Evolutionary conservation across 2,797 vertebrate genomes (phyloP).

Genomic region (Spheniscus humboldti): DNA sequence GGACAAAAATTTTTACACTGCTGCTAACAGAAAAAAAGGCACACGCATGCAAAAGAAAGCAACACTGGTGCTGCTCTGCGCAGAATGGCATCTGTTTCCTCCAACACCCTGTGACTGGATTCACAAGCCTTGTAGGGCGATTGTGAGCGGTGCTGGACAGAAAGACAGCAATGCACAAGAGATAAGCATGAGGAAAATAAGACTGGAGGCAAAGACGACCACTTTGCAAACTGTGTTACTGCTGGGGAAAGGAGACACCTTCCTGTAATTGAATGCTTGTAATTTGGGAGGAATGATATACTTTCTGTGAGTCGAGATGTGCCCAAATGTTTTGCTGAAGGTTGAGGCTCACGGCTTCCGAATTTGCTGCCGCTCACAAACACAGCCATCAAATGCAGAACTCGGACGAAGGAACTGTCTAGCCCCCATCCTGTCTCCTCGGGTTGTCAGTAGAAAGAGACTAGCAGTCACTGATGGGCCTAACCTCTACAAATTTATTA

Average conservation of each 20-base stretch:
- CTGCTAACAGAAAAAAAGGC: background rate
- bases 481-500: background rate
- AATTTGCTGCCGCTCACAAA: background rate
- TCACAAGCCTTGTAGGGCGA: background rate
- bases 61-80: background rate
- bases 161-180: background rate
- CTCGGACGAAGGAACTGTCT: background rate
- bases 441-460: background rate
- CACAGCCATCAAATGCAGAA: background rate
- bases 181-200: background rate
- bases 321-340: background rate
- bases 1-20: background rate
- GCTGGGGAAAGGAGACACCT: background rate
- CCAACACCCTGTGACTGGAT: background rate
- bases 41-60: background rate
- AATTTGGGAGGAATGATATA: background rate
- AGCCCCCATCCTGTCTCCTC: background rate
- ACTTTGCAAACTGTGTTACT: background rate
- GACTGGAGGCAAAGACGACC: background rate
- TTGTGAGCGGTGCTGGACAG: background rate
- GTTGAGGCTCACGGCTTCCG: background rate
- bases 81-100: background rate
- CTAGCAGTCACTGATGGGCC: background rate
- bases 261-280: background rate
- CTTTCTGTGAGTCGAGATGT: background rate